Evolutionary conservation across 1,140 invertebrate genomes (phyloP), one percentile per base, ranked within the genome.

Genomic region (Drosophila oshimai): DNA sequence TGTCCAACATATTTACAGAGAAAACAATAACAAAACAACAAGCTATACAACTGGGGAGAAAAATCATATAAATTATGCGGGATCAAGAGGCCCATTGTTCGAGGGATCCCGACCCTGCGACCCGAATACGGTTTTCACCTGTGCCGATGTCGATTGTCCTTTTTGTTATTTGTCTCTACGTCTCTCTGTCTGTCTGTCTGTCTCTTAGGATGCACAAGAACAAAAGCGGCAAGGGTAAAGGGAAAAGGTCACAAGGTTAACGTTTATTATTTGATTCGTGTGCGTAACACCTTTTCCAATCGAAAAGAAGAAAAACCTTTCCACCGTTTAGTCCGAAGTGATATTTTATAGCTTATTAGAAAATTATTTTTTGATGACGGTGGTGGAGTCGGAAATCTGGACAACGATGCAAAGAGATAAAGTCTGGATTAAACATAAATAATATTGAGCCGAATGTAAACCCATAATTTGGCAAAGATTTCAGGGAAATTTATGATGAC

Each of bases 291-390:
- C 80, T 86, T 75, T 75, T 24, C 28, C 49, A 31, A 64, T 26
- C 46, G 46, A 74, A 50, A 20, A 18, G 28, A 13, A 42, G 54
- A 41, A 28, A 61, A 46, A 39, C 26, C 37, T 31, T 33, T 22
- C n/a, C 7, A n/a, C 47, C 33, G 22, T 44, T 70, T 47, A 45
- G 39, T 22, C 46, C 34, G 65, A 73, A 60, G 84, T 84, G 64
- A 89, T 89, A 89, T 89, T 89, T 89, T 89, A 89, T 89, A 31
- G 84, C 72, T 89, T 89, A 89, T 89, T 89, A 89, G 50, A 84
- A 84, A 84, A 87, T 80, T 86, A 86, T 81, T 29, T 70, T 57
- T 68, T 42, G 47, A 46, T 9, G 41, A 36, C 26, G 49, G 46
- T 39, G 69, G 31, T 31, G 69, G 24, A 47, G 55, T 36, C 29